Base-by-base conservation (phyloP, 2,113 vertebrate species). In the Lanius ludovicianus region DNA sequence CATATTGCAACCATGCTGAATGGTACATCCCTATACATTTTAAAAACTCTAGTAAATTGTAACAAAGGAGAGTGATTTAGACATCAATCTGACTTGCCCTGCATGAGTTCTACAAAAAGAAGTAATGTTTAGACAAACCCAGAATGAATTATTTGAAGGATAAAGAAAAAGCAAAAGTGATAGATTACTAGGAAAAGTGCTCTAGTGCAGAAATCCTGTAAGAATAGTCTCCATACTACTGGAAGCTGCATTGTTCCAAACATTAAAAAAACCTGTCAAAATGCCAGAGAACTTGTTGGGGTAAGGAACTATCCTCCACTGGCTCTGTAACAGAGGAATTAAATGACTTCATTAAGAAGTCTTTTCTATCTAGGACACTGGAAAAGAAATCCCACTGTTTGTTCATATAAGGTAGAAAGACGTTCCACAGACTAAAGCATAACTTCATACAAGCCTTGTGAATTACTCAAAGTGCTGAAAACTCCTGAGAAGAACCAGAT, bases 341-440 rank as follows among this genome's bases (percentile, higher is more conserved):
- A 86, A 86, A 93, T 92, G 47, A 96, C 68, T 68, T 87, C 94
- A 84, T 47, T 74, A 80, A 84, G 60, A 73, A 83, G 67, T 50
- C 42, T 75, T 75, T 92, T 93, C 78, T 93, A 77, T 86, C 85
- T 88, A 90, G 93, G 84, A 83, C 71, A 59, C 30, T 44, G 67
- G 56, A 86, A 89, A 92, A 86, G 35, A 74, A 90, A 71, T 63
- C 73, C 56, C 55, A 55, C 82, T 90, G 59, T 52, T 92, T 95
- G 93, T 64, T 97, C 95, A 93, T 96, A 94, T 94, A 95, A 94
- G 95, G 95, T 81, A 97, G 95, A 90, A 94, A 94, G 87, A 90
- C 1, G 1, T 80, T 94, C 71, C 76, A 86, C 21, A 71, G 64
- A 44, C 50, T 65, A 83, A 82, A 37, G 67, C 78, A 63, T 90